phyloP scores from a whole-genome alignment of 2,113 vertebrate genomes.

The Seriola quinqueradiata region DNA sequence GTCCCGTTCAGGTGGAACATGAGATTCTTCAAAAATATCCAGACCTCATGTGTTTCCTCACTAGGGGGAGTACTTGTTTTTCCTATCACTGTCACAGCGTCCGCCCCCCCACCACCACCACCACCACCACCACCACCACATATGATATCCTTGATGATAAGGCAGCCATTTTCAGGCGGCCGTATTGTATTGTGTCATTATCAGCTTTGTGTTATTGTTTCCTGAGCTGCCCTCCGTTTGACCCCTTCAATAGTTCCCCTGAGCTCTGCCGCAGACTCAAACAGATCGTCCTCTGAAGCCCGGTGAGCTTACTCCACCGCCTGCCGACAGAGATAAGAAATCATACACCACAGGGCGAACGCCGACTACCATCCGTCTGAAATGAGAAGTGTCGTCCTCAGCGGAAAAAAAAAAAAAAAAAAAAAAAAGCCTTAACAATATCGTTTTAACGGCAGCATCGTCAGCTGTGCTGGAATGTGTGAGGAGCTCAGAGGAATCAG shows the following conservation, averaged over 20 bases:
- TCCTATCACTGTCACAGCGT: constrained; percentile 34
- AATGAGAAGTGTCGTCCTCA: constrained; percentile 52
- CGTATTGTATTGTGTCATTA: constrained; percentile 66
- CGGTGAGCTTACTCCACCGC: constrained; percentile 39
- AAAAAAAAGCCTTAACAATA: constrained; percentile 32
- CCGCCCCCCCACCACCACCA: background rate
- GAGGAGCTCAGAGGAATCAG: background rate
- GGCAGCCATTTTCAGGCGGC: constrained; percentile 51
- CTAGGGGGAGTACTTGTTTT: constrained; percentile 72
- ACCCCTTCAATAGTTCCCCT: constrained; percentile 65
- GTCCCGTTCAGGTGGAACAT: background rate
- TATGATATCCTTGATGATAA: constrained; percentile 57
- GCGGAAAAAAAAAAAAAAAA: constrained; percentile 25
- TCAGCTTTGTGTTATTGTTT: constrained; percentile 64
- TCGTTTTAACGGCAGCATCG: constrained; percentile 27
- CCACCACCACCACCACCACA: background rate
- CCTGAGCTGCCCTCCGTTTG: constrained; percentile 59
- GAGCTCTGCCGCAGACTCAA: constrained; percentile 61
- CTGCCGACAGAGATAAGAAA: constrained; percentile 67
- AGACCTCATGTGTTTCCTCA: constrained; percentile 21
- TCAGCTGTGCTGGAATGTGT: background rate
- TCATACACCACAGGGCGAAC: constrained; percentile 47
- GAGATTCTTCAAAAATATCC: background rate
- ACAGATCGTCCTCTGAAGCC: constrained; percentile 52
- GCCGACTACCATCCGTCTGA: constrained; percentile 49